Evolutionary conservation across 2,888 invertebrate genomes (phyloP).

Genomic region (Timema cristinae): DNA sequence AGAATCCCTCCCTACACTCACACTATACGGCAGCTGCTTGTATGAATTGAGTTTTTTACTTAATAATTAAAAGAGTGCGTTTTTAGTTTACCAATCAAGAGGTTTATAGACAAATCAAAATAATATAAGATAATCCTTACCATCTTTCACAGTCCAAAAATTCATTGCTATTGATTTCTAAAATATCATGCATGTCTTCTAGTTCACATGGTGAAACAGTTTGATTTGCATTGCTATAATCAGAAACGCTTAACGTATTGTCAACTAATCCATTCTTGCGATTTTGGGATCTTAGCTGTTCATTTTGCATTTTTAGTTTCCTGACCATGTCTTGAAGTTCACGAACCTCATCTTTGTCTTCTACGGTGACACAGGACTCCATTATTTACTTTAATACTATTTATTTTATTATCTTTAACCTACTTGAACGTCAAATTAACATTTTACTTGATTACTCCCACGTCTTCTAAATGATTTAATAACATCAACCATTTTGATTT

Average conservation of each 20-base stretch:
- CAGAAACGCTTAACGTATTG: background rate
- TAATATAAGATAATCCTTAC: conserved; percentile 45
- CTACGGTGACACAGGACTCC: background rate
- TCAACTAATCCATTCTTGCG: conserved; percentile 23
- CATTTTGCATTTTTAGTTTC: conserved; percentile 27
- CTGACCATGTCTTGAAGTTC: conserved; percentile 24
- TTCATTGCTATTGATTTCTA: conserved; percentile 55
- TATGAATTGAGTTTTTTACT: no score
- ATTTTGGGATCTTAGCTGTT: conserved; percentile 24
- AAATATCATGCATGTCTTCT: conserved; percentile 43
- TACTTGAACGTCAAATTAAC: no score
- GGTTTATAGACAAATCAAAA: background rate
- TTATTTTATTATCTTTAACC: no score
- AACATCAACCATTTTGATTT: no score
- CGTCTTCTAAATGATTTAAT: no score
- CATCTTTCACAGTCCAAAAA: conserved; percentile 57
- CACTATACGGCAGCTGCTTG: no score
- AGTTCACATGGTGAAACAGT: background rate
- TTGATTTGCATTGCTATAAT: conserved; percentile 12
- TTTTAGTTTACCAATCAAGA: background rate
- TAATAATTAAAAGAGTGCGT: no score
- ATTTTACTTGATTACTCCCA: no score
- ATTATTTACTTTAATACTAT: no score
- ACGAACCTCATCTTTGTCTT: conserved; percentile 23
- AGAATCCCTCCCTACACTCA: no score